Evolutionary conservation across 2,888 invertebrate genomes (phyloP).

Genomic region (Villa cingulata): DNA sequence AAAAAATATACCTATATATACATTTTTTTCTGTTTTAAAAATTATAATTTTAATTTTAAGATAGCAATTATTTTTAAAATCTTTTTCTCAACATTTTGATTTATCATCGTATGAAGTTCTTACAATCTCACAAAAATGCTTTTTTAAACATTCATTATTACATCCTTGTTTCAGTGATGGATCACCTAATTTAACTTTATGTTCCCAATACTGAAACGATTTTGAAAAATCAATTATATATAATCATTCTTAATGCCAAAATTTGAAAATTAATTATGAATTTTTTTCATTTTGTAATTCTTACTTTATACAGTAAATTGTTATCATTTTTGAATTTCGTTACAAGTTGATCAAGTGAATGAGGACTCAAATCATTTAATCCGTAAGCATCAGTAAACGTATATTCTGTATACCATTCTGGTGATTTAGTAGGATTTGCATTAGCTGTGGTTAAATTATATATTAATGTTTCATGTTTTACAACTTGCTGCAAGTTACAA

Average conservation of each 20-base stretch:
- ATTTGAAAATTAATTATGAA: too few species aligned
- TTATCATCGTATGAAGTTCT: constrained; percentile 20
- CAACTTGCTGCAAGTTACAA: constrained; percentile 40
- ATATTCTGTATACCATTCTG: constrained; percentile 63
- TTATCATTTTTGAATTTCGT: constrained; percentile 39
- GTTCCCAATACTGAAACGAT: constrained; percentile 21
- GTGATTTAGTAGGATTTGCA: constrained; percentile 39
- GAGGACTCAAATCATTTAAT: constrained; percentile 45
- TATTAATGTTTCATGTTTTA: constrained; percentile 55
- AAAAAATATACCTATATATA: too few species aligned
- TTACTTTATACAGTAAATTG: constrained; percentile 22
- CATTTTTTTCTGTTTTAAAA: too few species aligned
- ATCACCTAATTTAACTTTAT: constrained; percentile 23
- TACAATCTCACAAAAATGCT: constrained; percentile 24
- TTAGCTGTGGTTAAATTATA: constrained; percentile 67
- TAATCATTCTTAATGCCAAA: too few species aligned
- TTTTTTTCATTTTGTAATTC: not conserved
- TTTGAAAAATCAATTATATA: too few species aligned
- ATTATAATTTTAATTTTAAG: too few species aligned
- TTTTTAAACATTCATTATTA: constrained; percentile 20
- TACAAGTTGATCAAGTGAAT: constrained; percentile 48
- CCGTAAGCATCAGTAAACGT: constrained; percentile 55
- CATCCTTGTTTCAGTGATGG: constrained; percentile 25
- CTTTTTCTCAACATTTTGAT: constrained; percentile 12
- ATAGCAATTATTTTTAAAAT: too few species aligned